These are phyloP conservation scores for Hydroisotoma schaefferi DNA, from an alignment of 2,888 invertebrate genomes.

Conservation along the genomic window DNA sequence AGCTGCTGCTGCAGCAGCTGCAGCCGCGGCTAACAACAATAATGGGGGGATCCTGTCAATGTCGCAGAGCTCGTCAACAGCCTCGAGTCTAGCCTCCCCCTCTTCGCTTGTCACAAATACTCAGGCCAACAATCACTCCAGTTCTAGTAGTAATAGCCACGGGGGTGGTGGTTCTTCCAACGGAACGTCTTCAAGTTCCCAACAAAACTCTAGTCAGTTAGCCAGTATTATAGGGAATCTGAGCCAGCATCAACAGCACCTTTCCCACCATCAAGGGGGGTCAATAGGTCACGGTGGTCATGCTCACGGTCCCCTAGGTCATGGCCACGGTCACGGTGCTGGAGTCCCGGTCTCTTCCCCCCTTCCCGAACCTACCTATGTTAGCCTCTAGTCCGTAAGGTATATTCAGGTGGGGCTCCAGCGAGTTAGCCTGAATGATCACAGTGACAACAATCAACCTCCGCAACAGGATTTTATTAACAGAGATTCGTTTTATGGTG, in stretches of 20 bases:
- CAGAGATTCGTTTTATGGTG: too few species aligned
- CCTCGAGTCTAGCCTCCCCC: slow-evolving; percentile 19
- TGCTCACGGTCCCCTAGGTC: slow-evolving; percentile 54
- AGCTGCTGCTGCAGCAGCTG: slow-evolving; percentile 21
- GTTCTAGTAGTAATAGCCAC: slow-evolving; percentile 22
- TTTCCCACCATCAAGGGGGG: slow-evolving; percentile 4
- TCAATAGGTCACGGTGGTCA: slow-evolving; percentile 52
- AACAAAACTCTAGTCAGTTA: slow-evolving; percentile 20
- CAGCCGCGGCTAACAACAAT: slow-evolving; percentile 22
- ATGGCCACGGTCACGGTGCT: slow-evolving; percentile 51
- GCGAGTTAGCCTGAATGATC: too few species aligned
- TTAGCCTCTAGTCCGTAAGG: slow-evolving; percentile 75
- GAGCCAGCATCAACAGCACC: slow-evolving; percentile 21
- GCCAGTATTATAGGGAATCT: slow-evolving; percentile 27
- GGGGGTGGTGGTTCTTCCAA: slow-evolving; percentile 20
- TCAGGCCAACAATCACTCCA: slow-evolving; percentile 27
- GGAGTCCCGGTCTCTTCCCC: slow-evolving; percentile 52
- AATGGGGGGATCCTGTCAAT: slow-evolving; percentile 27
- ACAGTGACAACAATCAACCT: too few species aligned
- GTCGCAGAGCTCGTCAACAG: slow-evolving; percentile 21
- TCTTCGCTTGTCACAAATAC: too few species aligned
- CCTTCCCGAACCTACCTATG: slow-evolving; percentile 84
- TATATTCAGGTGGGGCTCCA: too few species aligned
- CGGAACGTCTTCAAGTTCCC: not conserved
- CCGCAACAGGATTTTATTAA: too few species aligned